phyloP scores from a whole-genome alignment of 2,888 invertebrate species.

The Caenorhabditis sinica region DNA sequence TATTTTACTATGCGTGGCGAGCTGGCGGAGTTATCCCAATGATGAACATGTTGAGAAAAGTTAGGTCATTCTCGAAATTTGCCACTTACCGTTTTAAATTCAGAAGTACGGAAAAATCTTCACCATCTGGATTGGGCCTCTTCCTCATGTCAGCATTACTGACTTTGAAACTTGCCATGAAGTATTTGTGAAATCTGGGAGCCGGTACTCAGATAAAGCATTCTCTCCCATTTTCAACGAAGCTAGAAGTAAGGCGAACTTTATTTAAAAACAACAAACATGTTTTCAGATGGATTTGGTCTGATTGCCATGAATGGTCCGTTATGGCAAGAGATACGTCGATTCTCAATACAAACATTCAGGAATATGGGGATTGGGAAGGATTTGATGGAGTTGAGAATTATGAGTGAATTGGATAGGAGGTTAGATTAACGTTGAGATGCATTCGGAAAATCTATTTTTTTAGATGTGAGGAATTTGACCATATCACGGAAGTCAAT shows the following conservation, averaged over 20 bases:
- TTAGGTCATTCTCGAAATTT: background rate
- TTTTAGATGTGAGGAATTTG: background rate
- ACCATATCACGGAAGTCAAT: background rate
- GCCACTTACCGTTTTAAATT: background rate
- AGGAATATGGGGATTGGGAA: background rate
- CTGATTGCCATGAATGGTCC: background rate
- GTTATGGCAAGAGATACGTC: background rate
- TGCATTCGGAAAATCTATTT: background rate
- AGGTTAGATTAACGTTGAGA: background rate
- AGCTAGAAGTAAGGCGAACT: background rate
- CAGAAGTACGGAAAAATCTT: slow-evolving; percentile 8
- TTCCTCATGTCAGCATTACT: slow-evolving; percentile 11
- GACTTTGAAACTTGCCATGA: slow-evolving; percentile 15
- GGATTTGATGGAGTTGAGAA: background rate
- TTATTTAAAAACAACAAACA: too few relatives aligned
- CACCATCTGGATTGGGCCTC: slow-evolving; percentile 2
- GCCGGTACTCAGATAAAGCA: background rate
- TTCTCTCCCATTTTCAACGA: background rate
- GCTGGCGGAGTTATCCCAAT: background rate
- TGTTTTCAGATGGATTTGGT: background rate
- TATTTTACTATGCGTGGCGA: background rate
- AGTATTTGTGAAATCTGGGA: slow-evolving; percentile 1
- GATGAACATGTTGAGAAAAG: background rate
- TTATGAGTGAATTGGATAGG: background rate
- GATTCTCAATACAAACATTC: background rate